These are phyloP conservation scores for Remorina albescens DNA, from an alignment of 2,797 vertebrate genomes.

Conservation along the genomic window DNA sequence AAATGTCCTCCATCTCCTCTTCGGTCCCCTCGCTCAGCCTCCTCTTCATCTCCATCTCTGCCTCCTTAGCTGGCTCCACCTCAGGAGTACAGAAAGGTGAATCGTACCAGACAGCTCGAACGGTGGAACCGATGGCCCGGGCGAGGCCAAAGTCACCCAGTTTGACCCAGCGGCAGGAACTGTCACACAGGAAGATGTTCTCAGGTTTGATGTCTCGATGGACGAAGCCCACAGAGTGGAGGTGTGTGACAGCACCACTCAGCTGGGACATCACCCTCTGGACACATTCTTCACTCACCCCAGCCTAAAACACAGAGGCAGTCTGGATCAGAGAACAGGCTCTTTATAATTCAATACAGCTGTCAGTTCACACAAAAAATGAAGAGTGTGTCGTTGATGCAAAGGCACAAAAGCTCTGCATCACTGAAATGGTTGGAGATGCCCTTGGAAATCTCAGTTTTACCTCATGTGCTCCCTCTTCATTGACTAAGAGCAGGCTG, in stretches of 20 bases:
- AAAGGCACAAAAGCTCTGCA: slow-evolving; percentile 23
- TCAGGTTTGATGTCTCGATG: slow-evolving; percentile 97
- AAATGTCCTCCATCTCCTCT: slow-evolving; percentile 75
- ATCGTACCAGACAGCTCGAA: slow-evolving; percentile 84
- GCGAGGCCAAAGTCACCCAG: slow-evolving; percentile 94
- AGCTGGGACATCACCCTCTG: slow-evolving; percentile 93
- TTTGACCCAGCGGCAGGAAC: slow-evolving; percentile 88
- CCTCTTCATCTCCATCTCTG: slow-evolving; percentile 59
- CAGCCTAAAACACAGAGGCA: slow-evolving; percentile 81
- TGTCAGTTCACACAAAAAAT: not conserved
- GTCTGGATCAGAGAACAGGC: slow-evolving; percentile 3
- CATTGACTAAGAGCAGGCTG: slow-evolving; percentile 36
- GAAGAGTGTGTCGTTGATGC: not conserved
- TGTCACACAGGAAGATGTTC: slow-evolving; percentile 93
- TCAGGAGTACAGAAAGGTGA: slow-evolving; percentile 90
- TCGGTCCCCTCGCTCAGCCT: slow-evolving; percentile 46
- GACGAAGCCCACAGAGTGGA: slow-evolving; percentile 93
- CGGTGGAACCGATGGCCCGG: slow-evolving; percentile 70
- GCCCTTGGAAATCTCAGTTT: slow-evolving; percentile 57
- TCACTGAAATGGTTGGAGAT: slow-evolving; percentile 39
- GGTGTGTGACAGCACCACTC: slow-evolving; percentile 91
- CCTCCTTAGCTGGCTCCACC: slow-evolving; percentile 76
- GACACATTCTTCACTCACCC: slow-evolving; percentile 85
- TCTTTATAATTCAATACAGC: not conserved
- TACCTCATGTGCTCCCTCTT: slow-evolving; percentile 38